Evolutionary conservation across 1,140 invertebrate species (phyloP).

Genomic region (Drosophila punjabiensis): DNA sequence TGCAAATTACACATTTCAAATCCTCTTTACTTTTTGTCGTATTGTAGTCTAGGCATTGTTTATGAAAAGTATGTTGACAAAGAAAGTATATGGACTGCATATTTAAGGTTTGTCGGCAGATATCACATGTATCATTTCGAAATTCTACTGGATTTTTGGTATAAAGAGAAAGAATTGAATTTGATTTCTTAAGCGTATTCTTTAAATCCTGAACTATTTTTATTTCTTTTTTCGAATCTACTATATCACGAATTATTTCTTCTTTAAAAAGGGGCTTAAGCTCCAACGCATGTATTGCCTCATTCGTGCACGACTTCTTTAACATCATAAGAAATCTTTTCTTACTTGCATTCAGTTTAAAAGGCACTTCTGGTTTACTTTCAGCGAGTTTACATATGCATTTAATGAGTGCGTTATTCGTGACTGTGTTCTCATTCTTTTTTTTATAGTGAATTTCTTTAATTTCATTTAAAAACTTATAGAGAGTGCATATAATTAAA

Average conservation of each 20-base stretch:
- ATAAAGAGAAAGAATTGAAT: constrained; percentile 33
- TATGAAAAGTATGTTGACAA: constrained; percentile 73
- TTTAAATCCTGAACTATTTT: constrained; percentile 33
- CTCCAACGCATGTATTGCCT: constrained; percentile 15
- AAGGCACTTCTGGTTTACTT: constrained; percentile 20
- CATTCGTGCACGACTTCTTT: constrained; percentile 31
- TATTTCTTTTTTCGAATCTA: constrained; percentile 12
- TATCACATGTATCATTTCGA: constrained; percentile 64
- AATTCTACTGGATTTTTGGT: constrained; percentile 66
- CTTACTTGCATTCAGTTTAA: constrained; percentile 7
- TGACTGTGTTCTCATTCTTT: background rate
- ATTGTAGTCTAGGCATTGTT: constrained; percentile 58
- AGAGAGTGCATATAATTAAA: constrained; percentile 47
- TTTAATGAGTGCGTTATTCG: constrained; percentile 5
- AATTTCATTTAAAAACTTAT: constrained; percentile 33
- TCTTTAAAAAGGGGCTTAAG: constrained; percentile 45
- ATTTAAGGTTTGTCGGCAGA: constrained; percentile 51
- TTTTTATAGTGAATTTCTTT: constrained; percentile 1
- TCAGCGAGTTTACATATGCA: constrained; percentile 16
- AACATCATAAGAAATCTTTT: constrained; percentile 55
- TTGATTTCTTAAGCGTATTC: constrained; percentile 19
- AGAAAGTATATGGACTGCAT: constrained; percentile 63
- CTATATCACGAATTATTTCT: constrained; percentile 6
- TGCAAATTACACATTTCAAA: constrained; percentile 41
- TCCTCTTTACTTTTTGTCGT: constrained; percentile 9